Conservation (phyloP, 1,140 invertebrate genomes). For the Prorops nasuta region DNA sequence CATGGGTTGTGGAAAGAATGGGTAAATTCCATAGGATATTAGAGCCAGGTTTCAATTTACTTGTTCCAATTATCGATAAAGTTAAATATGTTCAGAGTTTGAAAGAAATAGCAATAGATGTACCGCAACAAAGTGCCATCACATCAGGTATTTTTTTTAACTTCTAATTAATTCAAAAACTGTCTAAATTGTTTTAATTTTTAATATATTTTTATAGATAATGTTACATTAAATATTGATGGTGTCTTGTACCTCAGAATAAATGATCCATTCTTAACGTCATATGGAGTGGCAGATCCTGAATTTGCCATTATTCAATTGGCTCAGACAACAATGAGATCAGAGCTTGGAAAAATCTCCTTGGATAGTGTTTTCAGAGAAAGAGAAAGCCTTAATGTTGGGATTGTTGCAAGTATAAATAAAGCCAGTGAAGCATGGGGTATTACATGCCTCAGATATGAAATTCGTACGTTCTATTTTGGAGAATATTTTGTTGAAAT, state of each 20-base stretch:
- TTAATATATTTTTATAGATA: constrained; percentile 69
- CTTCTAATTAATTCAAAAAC: constrained; percentile 7
- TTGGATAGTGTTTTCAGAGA: constrained; percentile 97
- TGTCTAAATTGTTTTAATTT: constrained; percentile 7
- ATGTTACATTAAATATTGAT: constrained; percentile 95
- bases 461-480: constrained; percentile 79
- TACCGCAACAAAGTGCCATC: constrained; percentile 97
- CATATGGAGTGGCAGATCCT: constrained; percentile 98
- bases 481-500: background rate
- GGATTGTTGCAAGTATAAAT: constrained; percentile 95
- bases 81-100: constrained; percentile 98
- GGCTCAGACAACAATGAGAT: constrained; percentile 99
- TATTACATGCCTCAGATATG: constrained; percentile 94
- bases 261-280: constrained; percentile 89
- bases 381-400: constrained; percentile 92
- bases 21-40: constrained; percentile 93
- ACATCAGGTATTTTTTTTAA: constrained; percentile 68
- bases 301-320: constrained; percentile 99
- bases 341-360: constrained; percentile 97
- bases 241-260: constrained; percentile 96
- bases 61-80: constrained; percentile 89
- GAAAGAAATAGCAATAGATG: constrained; percentile 99
- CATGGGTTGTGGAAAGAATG: constrained; percentile 99
- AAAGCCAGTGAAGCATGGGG: constrained; percentile 98
- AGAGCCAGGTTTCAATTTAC: constrained; percentile 91